Evolutionary conservation across 2,888 invertebrate genomes (phyloP), one percentile per base, ranked within the genome.

Genomic region (Syrista parreyssii): DNA sequence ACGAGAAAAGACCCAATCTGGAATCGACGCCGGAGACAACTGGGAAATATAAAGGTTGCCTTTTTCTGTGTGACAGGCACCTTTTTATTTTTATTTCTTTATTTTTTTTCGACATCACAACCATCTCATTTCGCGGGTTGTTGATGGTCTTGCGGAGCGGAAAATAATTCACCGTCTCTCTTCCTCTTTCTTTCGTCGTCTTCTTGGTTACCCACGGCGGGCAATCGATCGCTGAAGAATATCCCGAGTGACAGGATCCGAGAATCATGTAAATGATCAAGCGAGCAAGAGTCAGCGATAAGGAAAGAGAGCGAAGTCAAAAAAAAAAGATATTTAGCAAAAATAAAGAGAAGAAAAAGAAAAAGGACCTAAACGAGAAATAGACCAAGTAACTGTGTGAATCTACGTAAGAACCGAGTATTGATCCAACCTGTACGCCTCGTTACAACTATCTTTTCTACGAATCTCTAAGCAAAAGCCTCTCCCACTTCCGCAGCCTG

Each of bases 381-480:
- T 81, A 85, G 85, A 84, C 84, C 81, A 82, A 75, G 76, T 71
- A 75, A 75, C 78, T 77, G 78, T 78, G 77, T 80, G 82, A 88
- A 88, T 55, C 86, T 88, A 90, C 87, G 88, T 89, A 89, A 90
- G 89, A 89, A 88, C 86, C 86, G 86, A 84, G 89, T 91, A 91
- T 91, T 90, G 91, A 91, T 91, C 91, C 87, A 87, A 81, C 82
- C 84, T 84, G 85, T 86, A 85, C 86, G 86, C 87, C 86, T 89
- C 87, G 88, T 88, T 88, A 87, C 87, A 86, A 87, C 89, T 90
- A 90, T 90, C 89, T 89, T 88, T 90, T 88, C 87, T 88, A 88
- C 87, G 87, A 89, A 90, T 90, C 90, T 90, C 85, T 84, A 85
- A 85, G 84, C 84, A 83, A 84, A 84, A 86, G 85, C 87, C 84